Percentiles rank a stretch among this genome's conserved stretches.
phyloP scores from a whole-genome alignment of 2,113 vertebrate species.

The Tetrax tetrax region DNA sequence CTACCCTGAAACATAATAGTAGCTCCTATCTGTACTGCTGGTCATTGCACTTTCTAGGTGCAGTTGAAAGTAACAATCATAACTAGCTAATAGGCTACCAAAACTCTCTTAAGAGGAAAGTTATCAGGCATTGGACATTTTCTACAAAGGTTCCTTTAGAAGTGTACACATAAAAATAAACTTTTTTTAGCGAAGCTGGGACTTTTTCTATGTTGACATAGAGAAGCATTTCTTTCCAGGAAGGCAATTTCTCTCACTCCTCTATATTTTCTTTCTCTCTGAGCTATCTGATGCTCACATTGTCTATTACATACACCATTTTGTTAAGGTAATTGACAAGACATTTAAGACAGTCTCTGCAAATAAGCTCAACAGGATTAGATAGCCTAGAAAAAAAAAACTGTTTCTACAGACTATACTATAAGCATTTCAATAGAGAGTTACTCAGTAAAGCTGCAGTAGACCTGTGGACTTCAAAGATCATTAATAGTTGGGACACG shows the following conservation, averaged over 20 bases:
- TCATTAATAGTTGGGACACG: not conserved
- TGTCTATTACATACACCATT: not conserved
- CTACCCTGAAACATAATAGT: not conserved
- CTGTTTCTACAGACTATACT: not conserved
- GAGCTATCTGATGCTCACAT: not conserved
- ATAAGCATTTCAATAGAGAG: not conserved
- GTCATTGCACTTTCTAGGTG: not conserved
- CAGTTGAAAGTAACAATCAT: not conserved
- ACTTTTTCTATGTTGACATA: not conserved
- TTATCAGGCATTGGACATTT: not conserved
- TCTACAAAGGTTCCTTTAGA: not conserved
- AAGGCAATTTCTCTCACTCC: not conserved
- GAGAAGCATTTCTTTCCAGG: not conserved
- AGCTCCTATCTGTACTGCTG: not conserved
- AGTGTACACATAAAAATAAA: not conserved
- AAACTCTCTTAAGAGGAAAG: not conserved
- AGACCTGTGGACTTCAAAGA: not conserved
- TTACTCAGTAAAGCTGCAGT: not conserved
- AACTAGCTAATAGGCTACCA: not conserved
- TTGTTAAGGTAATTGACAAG: not conserved
- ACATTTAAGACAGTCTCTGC: not conserved
- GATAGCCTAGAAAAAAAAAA: not conserved
- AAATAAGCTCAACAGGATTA: not conserved
- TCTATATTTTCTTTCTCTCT: not conserved
- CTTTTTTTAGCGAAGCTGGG: not conserved